phyloP scores from a whole-genome alignment of 1,140 invertebrate species.

The Listronotus bonariensis region DNA sequence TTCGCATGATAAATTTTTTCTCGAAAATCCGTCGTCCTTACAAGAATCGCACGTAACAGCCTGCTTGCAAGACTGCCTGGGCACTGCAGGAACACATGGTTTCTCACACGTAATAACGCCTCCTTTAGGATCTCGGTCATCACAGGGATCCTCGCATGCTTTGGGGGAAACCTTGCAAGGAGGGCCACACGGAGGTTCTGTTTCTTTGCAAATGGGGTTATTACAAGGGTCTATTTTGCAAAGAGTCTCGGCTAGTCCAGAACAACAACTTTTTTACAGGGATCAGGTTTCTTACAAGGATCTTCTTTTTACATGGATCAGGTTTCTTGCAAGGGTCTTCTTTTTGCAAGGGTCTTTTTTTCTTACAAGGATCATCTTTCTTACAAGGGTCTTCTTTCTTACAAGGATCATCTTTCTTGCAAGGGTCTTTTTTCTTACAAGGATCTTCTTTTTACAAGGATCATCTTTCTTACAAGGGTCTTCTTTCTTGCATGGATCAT shows the following conservation, averaged over 20 bases:
- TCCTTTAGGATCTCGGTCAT: constrained; percentile 4
- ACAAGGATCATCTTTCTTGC: constrained; percentile 33
- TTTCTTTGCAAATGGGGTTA: neutral
- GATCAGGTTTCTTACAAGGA: constrained; percentile 24
- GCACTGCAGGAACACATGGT: neutral
- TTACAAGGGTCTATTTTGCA: neutral
- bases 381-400: neutral
- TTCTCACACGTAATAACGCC: constrained; percentile 5
- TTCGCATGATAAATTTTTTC: constrained; percentile 5
- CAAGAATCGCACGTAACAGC: neutral
- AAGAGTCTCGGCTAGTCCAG: no score
- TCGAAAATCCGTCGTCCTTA: neutral
- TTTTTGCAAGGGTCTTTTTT: constrained; percentile 19
- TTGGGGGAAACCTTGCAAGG: neutral
- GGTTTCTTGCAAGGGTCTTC: constrained; percentile 30
- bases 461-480: constrained; percentile 17
- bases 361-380: constrained; percentile 19
- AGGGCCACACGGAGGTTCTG: neutral
- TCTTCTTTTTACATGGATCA: constrained; percentile 38
- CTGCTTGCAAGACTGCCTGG: neutral
- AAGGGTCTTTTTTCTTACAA: constrained; percentile 33
- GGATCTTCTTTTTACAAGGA: constrained; percentile 24
- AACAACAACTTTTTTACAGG: constrained; percentile 6
- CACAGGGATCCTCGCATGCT: neutral
- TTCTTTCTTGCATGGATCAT: neutral